Base-by-base conservation (phyloP, 2,113 vertebrate species). In the Chroicocephalus ridibundus region DNA sequence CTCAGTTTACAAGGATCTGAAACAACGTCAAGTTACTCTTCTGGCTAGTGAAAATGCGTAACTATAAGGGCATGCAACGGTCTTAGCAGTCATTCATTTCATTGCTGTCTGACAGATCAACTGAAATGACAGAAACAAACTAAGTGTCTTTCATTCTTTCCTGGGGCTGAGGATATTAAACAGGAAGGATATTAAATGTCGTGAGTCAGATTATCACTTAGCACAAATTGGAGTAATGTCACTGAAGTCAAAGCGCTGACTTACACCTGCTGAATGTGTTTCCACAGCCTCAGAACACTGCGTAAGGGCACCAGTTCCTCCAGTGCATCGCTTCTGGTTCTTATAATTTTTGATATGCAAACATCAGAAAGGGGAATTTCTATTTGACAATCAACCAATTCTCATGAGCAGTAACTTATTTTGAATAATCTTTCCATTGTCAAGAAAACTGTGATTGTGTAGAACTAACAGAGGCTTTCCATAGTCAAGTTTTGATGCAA, bases 111-210 rank as follows among this genome's bases (percentile, higher is more conserved):
- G 34, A 24, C 47, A 40, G 64, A 40, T 47, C 40, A 79, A 91
- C 52, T 29, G 11, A 61, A 94, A 80, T 57, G 77, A 70, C 62
- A 96, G 69, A 95, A 94, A 77, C 9, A 52, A 92, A 51, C 87
- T 34, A 82, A 87, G 52, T 92, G 84, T 34, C 88, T 88, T 93
- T 90, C 87, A 91, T 91, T 82, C 62, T 96, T 88, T 93, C 72
- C 72, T 55, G 31, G 32, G 47, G 24, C 32, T 86, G 55, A 81
- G 60, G 34, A 78, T 93, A 47, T 88, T 84, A 51, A 86, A 64
- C 82, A 93, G 86, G 90, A 96, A 93, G 72, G 57, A 32, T 92
- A 81, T 90, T 83, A 90, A 92, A 83, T 88, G 72, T 83, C 7
- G 0, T 32, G 42, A 61, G 57, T 75, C 79, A 71, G 60, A 47